Conservation (phyloP, 1,140 invertebrate genomes). For the Heliconius melpomene region DNA sequence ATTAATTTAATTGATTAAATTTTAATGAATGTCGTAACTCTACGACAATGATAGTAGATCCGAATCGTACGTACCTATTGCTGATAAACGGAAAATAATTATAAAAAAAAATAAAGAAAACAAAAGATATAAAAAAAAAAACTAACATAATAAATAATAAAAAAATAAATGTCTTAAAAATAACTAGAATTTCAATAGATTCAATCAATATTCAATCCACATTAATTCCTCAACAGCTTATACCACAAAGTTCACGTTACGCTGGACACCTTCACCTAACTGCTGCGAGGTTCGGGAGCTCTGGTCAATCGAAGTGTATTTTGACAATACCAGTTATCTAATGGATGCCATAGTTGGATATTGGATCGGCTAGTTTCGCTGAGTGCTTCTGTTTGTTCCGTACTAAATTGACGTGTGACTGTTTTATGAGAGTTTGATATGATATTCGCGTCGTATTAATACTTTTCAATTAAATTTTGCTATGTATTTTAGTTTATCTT, state of each 20-base stretch:
- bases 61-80: too few relatives aligned
- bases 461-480: slow-evolving; percentile 17
- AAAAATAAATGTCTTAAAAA: too few relatives aligned
- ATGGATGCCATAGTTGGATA: slow-evolving; percentile 62
- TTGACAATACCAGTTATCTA: slow-evolving; percentile 75
- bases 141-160: too few relatives aligned
- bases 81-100: too few relatives aligned
- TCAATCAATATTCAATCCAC: not conserved
- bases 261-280: slow-evolving; percentile 56
- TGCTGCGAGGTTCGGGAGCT: slow-evolving; percentile 63
- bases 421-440: slow-evolving; percentile 30
- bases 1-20: too few relatives aligned
- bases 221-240: not conserved
- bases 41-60: too few relatives aligned
- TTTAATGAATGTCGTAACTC: too few relatives aligned
- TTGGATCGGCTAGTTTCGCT: slow-evolving; percentile 44
- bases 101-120: too few relatives aligned
- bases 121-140: too few relatives aligned
- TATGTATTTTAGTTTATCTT: not conserved
- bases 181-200: not conserved
- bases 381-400: slow-evolving; percentile 43
- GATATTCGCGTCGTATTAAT: slow-evolving; percentile 22
- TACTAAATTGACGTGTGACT: slow-evolving; percentile 36
- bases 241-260: slow-evolving; percentile 16
- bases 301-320: slow-evolving; percentile 59